Conservation (phyloP, 2,797 vertebrate species). For the Falco peregrinus region DNA sequence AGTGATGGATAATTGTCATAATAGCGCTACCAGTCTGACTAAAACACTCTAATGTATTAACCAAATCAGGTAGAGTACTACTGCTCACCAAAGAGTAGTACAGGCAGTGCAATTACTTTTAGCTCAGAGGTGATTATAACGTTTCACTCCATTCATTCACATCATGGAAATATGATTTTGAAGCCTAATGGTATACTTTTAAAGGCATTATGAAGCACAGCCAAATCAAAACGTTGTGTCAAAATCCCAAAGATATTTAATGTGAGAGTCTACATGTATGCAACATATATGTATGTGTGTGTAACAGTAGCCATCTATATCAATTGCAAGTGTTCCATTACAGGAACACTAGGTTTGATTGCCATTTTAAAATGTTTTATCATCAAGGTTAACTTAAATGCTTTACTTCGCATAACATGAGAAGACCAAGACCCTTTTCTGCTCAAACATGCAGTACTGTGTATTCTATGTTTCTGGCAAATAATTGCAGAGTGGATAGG, state of each 20-base stretch:
- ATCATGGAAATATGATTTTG: not conserved
- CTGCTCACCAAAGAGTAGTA: not conserved
- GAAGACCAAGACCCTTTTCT: not conserved
- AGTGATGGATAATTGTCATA: not conserved
- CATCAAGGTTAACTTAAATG: not conserved
- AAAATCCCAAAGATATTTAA: not conserved
- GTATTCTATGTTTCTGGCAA: not conserved
- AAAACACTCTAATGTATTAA: not conserved
- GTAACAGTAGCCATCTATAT: not conserved
- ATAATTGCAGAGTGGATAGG: not conserved
- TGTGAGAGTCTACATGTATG: not conserved
- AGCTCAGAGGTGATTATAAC: not conserved
- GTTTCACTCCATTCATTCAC: not conserved
- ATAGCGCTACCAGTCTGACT: not conserved
- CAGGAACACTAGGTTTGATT: not conserved
- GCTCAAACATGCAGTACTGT: not conserved
- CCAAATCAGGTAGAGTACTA: not conserved
- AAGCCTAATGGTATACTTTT: constrained; percentile 6
- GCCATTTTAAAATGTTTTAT: not conserved
- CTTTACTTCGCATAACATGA: not conserved
- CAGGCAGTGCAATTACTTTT: not conserved
- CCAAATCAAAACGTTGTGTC: not conserved
- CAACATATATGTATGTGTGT: not conserved
- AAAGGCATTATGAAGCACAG: not conserved
- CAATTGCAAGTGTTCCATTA: not conserved